Base-by-base conservation (phyloP, 2,797 vertebrate species). In the Semotilus atromaculatus region DNA sequence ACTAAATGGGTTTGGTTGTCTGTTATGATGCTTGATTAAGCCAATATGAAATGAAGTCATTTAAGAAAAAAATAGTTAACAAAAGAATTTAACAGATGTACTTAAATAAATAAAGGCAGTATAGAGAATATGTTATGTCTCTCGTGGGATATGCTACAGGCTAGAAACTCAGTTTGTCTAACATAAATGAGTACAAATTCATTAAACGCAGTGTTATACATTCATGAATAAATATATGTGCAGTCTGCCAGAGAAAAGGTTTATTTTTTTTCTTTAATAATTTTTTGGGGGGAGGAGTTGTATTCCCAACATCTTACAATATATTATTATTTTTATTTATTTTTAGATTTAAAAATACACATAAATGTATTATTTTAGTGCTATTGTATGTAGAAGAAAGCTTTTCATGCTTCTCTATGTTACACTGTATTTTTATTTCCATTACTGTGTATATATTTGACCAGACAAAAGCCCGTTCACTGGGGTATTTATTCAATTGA, bases 401-500 rank as follows among this genome's bases (percentile, higher is more conserved):
- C 19, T 34, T 11, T 74, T 34, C 19, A 23, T 19, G 10, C 3
- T 77, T 40, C 13, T 43, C 5, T 29, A 43, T 43, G 36, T 62
- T 62, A 3, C 55, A 29, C 53, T 29, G 55, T 58, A 40, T 10
- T n/a, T 36, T 40, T 26, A 60, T 40, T 40, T 77, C 7, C 40
- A 26, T 55, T 77, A 29, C 26, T 62, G 75, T 29, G 36, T 55
- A 36, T 70, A 5, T 67, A 73, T 82, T 60, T 82, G 40, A 74
- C 26, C 81, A 74, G 55, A 3, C 21, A 58, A 60, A 71, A 60
- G 45, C 72, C 88, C 86, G 89, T 87, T 51, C 29, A 36, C 29
- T 67, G 43, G 26, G 29, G 11, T 51, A 82, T 85, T 89, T 90
- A 88, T 92, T 92, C 45, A 94, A 92, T 94, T 92, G 90, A 93